Base-by-base conservation (phyloP, 2,797 vertebrate species). In the Halcyon chelicuti region DNA sequence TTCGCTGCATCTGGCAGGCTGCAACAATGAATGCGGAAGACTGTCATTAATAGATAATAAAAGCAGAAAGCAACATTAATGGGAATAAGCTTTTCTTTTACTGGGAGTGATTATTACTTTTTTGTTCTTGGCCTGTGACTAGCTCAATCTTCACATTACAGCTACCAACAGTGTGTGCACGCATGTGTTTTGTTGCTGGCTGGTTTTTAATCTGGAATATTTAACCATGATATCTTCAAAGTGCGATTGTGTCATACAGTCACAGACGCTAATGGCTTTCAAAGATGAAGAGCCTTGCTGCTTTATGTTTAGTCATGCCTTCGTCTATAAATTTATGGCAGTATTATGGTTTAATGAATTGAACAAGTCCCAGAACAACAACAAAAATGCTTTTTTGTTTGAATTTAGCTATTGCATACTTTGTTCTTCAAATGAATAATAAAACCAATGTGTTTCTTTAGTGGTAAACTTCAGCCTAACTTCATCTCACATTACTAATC, bases 291-390 rank as follows among this genome's bases (percentile, higher is more conserved):
- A 95, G 94, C 77, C 86, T 92, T 49, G 65, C 84, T 94, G 78
- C 88, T 97, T 96, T 81, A 60, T 95, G 88, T 93, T 96, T 93
- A 94, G 86, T 92, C 93, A 94, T 97, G 74, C 79, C 62, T 95
- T 95, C 83, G 92, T 97, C 91, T 77, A 33, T 77, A 74, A 92
- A 33, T 96, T 96, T 92, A 92, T 95, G 87, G 74, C 63, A 79
- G 49, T 91, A 68, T 93, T 94, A 95, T 44, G 81, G 83, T 28
- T 96, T 97, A 97, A 96, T 93, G 92, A 94, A 82, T 94, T 81
- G 94, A 97, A 96, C 87, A 90, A 97, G 79, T 93, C 93, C 93
- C 97, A 95, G 90, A 96, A 94, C 93, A 97, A 58, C 81, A 95
- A 97, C 86, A 96, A 95, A 96, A 86, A 80, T 5, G 61, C 76